A percentile compares a stretch with the other conserved stretches of the same genome.
phyloP scores from a whole-genome alignment of 2,113 vertebrate species.

The Triplophysa rosa region DNA sequence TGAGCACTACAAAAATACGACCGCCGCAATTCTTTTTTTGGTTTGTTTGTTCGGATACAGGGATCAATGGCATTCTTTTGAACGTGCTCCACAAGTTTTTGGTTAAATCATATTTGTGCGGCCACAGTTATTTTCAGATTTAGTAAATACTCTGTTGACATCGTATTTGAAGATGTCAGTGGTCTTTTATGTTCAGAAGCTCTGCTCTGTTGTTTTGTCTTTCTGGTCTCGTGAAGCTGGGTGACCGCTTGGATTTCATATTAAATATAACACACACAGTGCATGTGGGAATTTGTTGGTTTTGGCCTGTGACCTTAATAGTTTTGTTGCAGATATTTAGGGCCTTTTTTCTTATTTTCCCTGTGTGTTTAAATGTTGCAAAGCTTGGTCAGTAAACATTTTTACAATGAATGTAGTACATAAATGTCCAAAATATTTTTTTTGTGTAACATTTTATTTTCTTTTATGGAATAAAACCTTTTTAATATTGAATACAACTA shows the following conservation, averaged over 20 bases:
- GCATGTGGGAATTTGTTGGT: conserved; percentile 65
- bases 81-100: conserved; percentile 56
- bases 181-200: conserved; percentile 50
- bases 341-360: conserved; percentile 47
- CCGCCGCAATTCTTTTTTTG: background rate
- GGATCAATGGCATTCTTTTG: conserved; percentile 52
- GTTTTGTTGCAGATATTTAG: conserved; percentile 51
- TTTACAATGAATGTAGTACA: background rate
- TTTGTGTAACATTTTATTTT: too few species aligned
- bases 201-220: conserved; percentile 58
- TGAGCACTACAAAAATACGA: conserved; percentile 50
- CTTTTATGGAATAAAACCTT: background rate
- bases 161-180: conserved; percentile 62
- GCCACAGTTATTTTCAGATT: conserved; percentile 62
- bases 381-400: background rate
- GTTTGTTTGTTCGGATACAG: conserved; percentile 57
- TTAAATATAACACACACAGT: conserved; percentile 44
- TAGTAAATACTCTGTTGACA: conserved; percentile 63
- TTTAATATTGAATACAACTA: conserved; percentile 55
- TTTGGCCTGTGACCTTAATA: conserved; percentile 59
- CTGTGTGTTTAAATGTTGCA: conserved; percentile 38
- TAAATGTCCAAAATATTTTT: background rate
- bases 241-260: conserved; percentile 56
- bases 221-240: conserved; percentile 48
- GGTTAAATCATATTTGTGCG: conserved; percentile 58